phyloP scores from a whole-genome alignment of 2,797 vertebrate species.

The Petrocephalus schoutedeni region DNA sequence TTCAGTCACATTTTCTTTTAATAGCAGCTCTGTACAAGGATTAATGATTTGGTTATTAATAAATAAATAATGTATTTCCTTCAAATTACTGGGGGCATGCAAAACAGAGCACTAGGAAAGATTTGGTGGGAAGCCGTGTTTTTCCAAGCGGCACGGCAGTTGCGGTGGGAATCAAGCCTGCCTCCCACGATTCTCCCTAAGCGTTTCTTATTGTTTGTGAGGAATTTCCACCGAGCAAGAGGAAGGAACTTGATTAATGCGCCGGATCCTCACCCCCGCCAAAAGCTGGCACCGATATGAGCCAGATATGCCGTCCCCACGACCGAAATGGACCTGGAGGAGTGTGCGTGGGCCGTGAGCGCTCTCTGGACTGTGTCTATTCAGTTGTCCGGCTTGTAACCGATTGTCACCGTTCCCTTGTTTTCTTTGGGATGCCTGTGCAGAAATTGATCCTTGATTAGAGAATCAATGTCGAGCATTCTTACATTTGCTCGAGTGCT shows the following conservation, averaged over 20 bases:
- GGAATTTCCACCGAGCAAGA: not conserved
- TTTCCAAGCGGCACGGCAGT: not conserved
- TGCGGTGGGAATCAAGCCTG: not conserved
- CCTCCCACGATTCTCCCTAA: not conserved
- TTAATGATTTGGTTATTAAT: not conserved
- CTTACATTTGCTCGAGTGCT: not conserved
- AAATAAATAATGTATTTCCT: not conserved
- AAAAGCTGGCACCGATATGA: not conserved
- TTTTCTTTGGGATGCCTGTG: not conserved
- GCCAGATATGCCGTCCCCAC: not conserved
- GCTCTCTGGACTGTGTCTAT: not conserved
- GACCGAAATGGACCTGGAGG: not conserved
- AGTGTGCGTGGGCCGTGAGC: not conserved
- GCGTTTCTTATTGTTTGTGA: constrained; percentile 12
- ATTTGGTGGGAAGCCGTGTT: not conserved
- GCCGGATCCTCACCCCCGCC: not conserved
- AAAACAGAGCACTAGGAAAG: not conserved
- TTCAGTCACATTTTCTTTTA: not conserved
- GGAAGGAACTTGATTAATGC: constrained; percentile 7
- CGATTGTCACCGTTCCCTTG: not conserved
- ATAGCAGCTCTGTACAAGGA: not conserved
- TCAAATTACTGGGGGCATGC: not conserved
- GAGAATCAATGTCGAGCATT: too few species aligned
- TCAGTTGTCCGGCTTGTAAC: not conserved
- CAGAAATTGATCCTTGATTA: not conserved